Percentiles rank a stretch among this genome's conserved stretches.
These are phyloP conservation scores for Sebastes nivosus DNA, from an alignment of 2,797 vertebrate genomes.

Conservation along the genomic window DNA sequence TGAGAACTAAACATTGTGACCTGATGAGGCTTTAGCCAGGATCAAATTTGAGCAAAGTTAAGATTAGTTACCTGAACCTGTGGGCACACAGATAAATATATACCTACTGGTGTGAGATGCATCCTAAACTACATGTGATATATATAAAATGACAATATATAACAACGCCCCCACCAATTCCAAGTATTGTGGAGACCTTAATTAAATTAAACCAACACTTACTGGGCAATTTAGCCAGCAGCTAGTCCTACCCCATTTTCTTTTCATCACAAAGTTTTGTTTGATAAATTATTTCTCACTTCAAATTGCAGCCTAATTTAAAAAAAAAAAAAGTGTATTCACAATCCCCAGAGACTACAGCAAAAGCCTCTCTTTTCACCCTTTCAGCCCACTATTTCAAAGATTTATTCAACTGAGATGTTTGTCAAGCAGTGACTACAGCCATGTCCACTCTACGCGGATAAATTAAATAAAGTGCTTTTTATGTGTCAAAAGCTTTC, in stretches of 20 bases:
- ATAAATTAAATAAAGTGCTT: not conserved
- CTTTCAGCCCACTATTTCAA: not conserved
- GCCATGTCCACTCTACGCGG: not conserved
- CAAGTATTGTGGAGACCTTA: not conserved
- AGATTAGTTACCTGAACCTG: not conserved
- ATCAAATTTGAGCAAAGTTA: not conserved
- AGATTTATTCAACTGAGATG: not conserved
- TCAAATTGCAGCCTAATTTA: not conserved
- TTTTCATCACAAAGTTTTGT: not conserved
- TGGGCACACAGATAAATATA: not conserved
- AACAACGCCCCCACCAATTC: not conserved
- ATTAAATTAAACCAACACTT: not conserved
- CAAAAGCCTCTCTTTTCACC: not conserved
- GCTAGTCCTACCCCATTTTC: not conserved
- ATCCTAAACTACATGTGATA: not conserved
- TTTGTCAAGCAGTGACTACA: not conserved
- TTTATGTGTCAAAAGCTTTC: conserved; percentile 1
- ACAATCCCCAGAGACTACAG: not conserved
- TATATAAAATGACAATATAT: not conserved
- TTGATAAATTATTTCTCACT: not conserved
- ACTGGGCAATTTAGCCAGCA: not conserved
- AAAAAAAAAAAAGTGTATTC: not conserved
- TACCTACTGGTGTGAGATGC: not conserved
- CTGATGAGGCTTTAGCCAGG: not conserved
- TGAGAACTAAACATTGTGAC: not conserved